Conservation (phyloP, 1,140 invertebrate species). For the Nasonia vitripennis region DNA sequence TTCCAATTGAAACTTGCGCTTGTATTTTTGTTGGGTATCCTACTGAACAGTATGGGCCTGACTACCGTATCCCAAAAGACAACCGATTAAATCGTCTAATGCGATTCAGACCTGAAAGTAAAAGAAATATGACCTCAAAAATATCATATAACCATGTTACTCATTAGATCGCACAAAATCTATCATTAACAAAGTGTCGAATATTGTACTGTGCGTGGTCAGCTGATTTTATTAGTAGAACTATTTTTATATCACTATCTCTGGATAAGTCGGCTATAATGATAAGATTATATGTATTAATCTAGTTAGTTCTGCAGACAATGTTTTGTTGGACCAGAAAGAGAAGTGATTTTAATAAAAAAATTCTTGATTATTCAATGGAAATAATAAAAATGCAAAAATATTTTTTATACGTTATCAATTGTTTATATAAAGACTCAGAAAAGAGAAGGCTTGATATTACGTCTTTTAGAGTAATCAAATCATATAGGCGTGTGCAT, state of each 20-base stretch:
- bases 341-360: not conserved
- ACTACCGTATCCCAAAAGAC: not conserved
- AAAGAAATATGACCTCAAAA: not conserved
- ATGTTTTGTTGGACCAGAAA: not conserved
- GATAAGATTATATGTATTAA: not conserved
- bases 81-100: not conserved
- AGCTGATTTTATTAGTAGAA: not conserved
- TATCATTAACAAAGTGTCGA: not conserved
- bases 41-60: not conserved
- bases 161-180: no score
- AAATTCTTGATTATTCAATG: not conserved
- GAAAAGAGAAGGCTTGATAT: not conserved
- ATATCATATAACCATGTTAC: no score
- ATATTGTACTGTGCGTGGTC: not conserved
- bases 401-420: no score
- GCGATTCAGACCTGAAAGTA: not conserved
- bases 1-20: conserved; percentile 11
- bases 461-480: not conserved
- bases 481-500: not conserved
- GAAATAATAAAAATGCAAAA: not conserved
- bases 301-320: not conserved
- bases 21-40: not conserved
- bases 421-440: no score
- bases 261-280: not conserved
- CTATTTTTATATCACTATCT: not conserved